Percentiles rank a stretch among this genome's conserved stretches.
Conservation (phyloP, 1,140 invertebrate species). For the Brachionus asplanchnoidis region DNA sequence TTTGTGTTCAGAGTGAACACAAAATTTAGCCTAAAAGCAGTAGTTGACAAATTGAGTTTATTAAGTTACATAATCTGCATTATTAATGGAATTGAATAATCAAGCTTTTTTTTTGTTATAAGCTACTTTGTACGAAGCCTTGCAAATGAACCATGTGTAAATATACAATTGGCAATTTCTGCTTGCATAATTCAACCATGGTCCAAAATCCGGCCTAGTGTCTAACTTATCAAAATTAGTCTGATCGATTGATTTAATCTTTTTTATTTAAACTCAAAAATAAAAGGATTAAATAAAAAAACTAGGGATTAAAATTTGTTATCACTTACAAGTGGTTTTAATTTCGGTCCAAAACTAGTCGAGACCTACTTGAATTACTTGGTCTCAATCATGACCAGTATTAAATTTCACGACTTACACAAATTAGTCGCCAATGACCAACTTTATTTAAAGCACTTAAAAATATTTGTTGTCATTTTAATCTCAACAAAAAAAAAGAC, state of each 20-base stretch:
- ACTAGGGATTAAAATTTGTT: constrained; percentile 32
- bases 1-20: background rate
- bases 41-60: background rate
- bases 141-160: background rate
- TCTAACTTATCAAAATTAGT: background rate
- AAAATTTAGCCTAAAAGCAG: background rate
- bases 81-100: background rate
- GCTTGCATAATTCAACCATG: background rate
- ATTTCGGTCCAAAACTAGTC: background rate
- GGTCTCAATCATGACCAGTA: background rate
- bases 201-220: background rate
- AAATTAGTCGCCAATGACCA: background rate
- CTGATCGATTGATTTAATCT: constrained; percentile 17
- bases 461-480: too few species aligned
- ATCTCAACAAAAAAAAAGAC: too few species aligned
- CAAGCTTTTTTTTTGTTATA: background rate
- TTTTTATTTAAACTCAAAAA: constrained; percentile 14
- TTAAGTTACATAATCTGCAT: background rate
- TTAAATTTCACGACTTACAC: background rate
- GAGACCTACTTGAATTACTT: constrained; percentile 30
- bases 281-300: constrained; percentile 31
- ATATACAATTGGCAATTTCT: background rate
- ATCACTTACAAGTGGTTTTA: constrained; percentile 24
- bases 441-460: background rate
- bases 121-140: background rate